Evolutionary conservation across 2,888 invertebrate species (phyloP).

Genomic region (Galeopsomyia nigrocyanea): DNA sequence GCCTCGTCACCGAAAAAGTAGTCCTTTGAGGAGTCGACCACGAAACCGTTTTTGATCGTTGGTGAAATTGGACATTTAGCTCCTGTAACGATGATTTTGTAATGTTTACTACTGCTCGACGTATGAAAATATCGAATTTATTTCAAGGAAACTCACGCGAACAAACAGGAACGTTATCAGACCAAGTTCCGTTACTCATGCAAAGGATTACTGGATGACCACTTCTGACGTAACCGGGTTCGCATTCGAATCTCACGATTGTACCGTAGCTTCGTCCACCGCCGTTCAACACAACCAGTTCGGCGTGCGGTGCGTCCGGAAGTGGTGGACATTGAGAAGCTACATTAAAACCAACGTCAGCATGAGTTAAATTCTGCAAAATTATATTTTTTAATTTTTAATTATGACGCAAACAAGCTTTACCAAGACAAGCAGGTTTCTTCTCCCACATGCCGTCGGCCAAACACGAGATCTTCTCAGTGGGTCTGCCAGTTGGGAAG

Average conservation of each 20-base stretch:
- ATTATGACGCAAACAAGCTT: slow-evolving; percentile 47
- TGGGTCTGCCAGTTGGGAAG: slow-evolving; percentile 88
- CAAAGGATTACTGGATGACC: slow-evolving; percentile 93
- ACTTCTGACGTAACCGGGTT: slow-evolving; percentile 88
- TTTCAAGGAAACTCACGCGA: slow-evolving; percentile 73
- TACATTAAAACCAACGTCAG: slow-evolving; percentile 58
- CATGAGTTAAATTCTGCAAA: background rate
- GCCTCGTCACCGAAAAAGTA: slow-evolving; percentile 93
- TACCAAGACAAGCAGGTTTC: slow-evolving; percentile 90
- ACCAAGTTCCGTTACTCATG: slow-evolving; percentile 97
- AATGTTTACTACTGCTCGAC: background rate
- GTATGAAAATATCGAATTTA: slow-evolving; percentile 9
- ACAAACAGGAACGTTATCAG: slow-evolving; percentile 90
- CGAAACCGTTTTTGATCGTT: slow-evolving; percentile 87
- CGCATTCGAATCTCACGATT: slow-evolving; percentile 92
- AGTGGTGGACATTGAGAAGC: slow-evolving; percentile 93
- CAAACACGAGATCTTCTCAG: slow-evolving; percentile 90
- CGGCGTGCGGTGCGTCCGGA: slow-evolving; percentile 89
- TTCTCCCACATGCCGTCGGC: slow-evolving; percentile 94
- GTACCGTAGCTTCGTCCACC: slow-evolving; percentile 94
- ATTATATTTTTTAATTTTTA: background rate
- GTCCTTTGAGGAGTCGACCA: slow-evolving; percentile 81
- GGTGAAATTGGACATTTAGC: slow-evolving; percentile 82
- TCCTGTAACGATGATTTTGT: slow-evolving; percentile 63
- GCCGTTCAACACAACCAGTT: slow-evolving; percentile 88